Base-by-base conservation (phyloP, 2,113 vertebrate genomes). In the Silurus glanis region DNA sequence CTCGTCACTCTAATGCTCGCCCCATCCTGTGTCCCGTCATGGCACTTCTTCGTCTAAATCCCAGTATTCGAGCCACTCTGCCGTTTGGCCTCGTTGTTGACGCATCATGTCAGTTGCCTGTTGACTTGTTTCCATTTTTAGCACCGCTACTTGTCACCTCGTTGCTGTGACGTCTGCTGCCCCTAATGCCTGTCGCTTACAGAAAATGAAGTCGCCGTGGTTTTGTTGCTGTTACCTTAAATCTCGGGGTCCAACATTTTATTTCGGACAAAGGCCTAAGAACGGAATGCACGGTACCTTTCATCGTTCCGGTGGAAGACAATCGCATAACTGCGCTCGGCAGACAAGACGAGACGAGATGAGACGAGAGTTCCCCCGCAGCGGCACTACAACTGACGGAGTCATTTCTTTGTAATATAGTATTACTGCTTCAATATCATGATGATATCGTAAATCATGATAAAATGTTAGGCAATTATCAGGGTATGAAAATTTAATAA, bases 391-490 rank as follows among this genome's bases (percentile, higher is more conserved):
- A 13, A 17, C 17, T 53, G 45, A 25, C 13, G 3, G 62, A 28
- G 64, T 45, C 64, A 53, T 83, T 83, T 83, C 71, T 83, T 58
- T 25, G 17, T 56, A 58, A 83, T 83, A 72, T 45, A 72, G 21
- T 58, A 58, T 72, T 47, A 51, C 25, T 47, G 17, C 51, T 64
- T 23, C 25, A 61, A 80, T 80, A 21, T 80, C 19, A 80, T 23
- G 78, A 61, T 9, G 19, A 61, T 80, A 72, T 55, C 67, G 67
- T 83, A 69, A 83, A 83, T 83, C 82, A 83, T 72, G 66, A 83
- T 83, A 61, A 80, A 80, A 80, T 80, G 78, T 80, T 61, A 80
- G 55, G 62, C 81, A 83, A 83, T 71, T 71, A 83, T 71, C 67
- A 45, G 37, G 66, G 37, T 71, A 83, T 72, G 66, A 71, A 83